phyloP scores from a whole-genome alignment of 2,113 vertebrate species.

The Pleuronectes platessa region DNA sequence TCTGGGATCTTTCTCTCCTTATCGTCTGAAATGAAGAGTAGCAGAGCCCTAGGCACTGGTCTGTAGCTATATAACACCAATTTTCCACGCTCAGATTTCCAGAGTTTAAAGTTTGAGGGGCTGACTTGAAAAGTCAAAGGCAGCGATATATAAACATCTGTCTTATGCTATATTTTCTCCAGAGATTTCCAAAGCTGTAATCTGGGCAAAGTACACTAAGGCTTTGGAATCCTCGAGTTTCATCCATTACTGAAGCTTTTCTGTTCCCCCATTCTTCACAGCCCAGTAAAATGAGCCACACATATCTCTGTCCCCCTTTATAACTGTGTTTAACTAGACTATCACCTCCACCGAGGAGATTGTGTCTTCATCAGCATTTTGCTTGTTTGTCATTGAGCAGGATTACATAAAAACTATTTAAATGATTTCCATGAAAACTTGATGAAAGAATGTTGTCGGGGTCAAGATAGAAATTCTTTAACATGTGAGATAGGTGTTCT shows the following conservation, averaged over 20 bases:
- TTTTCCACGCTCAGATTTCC: conserved; percentile 48
- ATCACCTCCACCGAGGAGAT: too few species aligned
- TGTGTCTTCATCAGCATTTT: too few species aligned
- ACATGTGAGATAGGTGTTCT: too few species aligned
- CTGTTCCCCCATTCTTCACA: neutral
- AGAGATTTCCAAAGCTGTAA: neutral
- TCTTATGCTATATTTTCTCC: neutral
- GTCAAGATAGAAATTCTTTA: too few species aligned
- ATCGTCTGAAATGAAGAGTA: conserved; percentile 21
- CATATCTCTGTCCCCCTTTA: neutral
- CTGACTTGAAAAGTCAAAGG: conserved; percentile 4
- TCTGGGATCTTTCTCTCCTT: neutral
- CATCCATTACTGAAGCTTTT: neutral
- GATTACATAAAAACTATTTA: too few species aligned
- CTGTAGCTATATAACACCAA: conserved; percentile 9
- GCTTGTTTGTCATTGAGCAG: too few species aligned
- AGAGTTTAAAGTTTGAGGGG: conserved; percentile 4
- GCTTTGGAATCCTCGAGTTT: neutral
- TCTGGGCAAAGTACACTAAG: neutral
- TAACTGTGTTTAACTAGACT: too few species aligned
- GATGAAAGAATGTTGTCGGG: too few species aligned
- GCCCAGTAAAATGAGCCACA: neutral
- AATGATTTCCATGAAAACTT: too few species aligned
- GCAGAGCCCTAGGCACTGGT: neutral
- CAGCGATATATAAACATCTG: conserved; percentile 37